These are phyloP conservation scores for Contarinia nasturtii DNA, from an alignment of 1,140 invertebrate species.

Conservation along the genomic window DNA sequence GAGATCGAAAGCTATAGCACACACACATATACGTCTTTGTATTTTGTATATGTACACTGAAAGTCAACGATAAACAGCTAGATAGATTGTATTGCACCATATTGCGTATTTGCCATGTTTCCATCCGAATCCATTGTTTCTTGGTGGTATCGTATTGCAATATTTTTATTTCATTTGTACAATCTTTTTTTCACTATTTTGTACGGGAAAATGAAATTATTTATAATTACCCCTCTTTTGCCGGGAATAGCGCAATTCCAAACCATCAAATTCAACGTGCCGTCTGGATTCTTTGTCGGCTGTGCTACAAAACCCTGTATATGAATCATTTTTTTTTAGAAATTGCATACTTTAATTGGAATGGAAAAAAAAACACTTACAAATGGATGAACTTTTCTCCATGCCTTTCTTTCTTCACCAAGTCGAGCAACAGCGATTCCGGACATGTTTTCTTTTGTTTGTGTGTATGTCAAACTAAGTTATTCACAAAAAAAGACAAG, in stretches of 20 bases:
- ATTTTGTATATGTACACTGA: too few species aligned
- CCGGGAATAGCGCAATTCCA: conserved; percentile 99
- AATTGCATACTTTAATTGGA: not conserved
- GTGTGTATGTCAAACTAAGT: too few species aligned
- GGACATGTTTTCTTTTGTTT: conserved; percentile 51
- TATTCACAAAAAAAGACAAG: too few species aligned
- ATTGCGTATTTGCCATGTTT: too few species aligned
- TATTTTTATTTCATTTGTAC: too few species aligned
- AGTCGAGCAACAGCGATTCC: conserved; percentile 90
- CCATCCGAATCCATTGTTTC: not conserved
- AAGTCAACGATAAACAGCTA: too few species aligned
- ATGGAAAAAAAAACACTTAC: conserved; percentile 38
- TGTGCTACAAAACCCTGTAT: conserved; percentile 85
- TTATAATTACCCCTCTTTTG: conserved; percentile 59
- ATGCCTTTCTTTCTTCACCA: conserved; percentile 94
- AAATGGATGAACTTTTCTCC: conserved; percentile 99
- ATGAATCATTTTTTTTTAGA: not conserved
- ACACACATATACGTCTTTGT: too few species aligned
- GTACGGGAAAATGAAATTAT: too few species aligned
- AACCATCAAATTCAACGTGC: conserved; percentile 90
- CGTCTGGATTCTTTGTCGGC: conserved; percentile 91
- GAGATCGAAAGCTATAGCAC: too few species aligned
- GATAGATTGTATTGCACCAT: too few species aligned
- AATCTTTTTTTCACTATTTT: too few species aligned
- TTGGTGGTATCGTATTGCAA: too few species aligned